phyloP scores from a whole-genome alignment of 1,140 invertebrate species.

The Bacillus rossius region DNA sequence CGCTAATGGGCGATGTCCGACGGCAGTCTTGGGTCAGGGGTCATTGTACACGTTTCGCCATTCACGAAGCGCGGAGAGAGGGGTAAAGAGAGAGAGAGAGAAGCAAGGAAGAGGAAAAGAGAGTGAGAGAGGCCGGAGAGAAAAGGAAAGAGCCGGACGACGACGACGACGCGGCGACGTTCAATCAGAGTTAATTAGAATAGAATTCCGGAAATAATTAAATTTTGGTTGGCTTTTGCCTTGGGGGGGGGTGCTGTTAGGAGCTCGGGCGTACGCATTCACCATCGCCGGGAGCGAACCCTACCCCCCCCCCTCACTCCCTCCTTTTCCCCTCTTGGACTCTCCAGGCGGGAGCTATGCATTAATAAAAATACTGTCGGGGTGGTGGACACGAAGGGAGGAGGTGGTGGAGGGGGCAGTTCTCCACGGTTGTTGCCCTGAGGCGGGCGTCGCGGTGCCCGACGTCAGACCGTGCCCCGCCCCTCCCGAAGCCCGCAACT shows the following conservation, averaged over 20 bases:
- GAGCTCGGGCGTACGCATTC: neutral
- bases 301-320: too few species aligned
- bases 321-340: too few species aligned
- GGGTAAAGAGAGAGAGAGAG: neutral
- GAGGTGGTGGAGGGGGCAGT: neutral
- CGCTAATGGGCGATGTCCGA: too few species aligned
- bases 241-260: constrained; percentile 10
- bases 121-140: neutral
- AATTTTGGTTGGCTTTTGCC: constrained; percentile 19
- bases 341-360: constrained; percentile 7
- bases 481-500: neutral
- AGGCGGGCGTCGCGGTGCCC: constrained; percentile 8
- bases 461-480: neutral
- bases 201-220: constrained; percentile 22
- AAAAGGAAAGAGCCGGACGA: neutral
- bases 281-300: too few species aligned
- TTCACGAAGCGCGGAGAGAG: neutral
- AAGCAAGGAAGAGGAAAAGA: neutral
- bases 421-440: constrained; percentile 9
- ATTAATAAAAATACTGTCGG: constrained; percentile 12
- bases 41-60: too few species aligned
- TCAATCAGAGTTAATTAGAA: constrained; percentile 23
- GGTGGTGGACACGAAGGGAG: neutral
- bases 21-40: too few species aligned
- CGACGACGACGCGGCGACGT: constrained; percentile 2